Conservation (phyloP, 2,888 invertebrate species). For the Cephonodes hylas region DNA sequence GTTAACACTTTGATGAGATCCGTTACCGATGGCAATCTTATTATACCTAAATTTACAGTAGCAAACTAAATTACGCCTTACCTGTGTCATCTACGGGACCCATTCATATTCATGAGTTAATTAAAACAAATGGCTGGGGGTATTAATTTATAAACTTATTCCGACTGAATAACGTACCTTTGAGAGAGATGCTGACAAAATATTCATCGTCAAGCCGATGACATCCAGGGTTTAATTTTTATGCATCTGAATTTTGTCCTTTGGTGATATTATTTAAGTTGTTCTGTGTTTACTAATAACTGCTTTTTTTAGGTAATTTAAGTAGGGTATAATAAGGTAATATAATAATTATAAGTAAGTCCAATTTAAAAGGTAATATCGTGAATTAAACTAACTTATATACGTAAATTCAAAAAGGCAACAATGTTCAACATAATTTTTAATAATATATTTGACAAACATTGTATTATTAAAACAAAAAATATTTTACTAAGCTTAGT, state of each 20-base stretch:
- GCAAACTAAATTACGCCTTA: slow-evolving; percentile 42
- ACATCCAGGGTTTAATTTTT: slow-evolving; percentile 27
- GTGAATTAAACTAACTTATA: too few relatives aligned
- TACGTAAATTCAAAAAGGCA: too few relatives aligned
- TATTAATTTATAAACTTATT: slow-evolving; percentile 64
- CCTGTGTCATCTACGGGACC: slow-evolving; percentile 50
- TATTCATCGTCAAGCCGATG: slow-evolving; percentile 34
- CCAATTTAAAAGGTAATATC: too few relatives aligned
- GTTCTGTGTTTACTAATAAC: not conserved
- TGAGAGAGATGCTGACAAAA: slow-evolving; percentile 36
- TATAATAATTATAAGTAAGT: too few relatives aligned
- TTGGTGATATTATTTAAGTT: not conserved
- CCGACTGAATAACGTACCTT: slow-evolving; percentile 46
- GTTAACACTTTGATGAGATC: slow-evolving; percentile 15
- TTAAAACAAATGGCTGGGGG: slow-evolving; percentile 62
- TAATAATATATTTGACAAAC: too few relatives aligned
- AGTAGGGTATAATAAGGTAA: too few relatives aligned
- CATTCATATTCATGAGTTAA: slow-evolving; percentile 66
- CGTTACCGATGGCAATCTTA: slow-evolving; percentile 25
- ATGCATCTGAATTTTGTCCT: not conserved
- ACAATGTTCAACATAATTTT: too few relatives aligned
- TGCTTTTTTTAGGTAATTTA: too few relatives aligned
- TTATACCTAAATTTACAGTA: slow-evolving; percentile 31
- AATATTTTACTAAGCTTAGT: too few relatives aligned
- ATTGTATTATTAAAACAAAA: too few relatives aligned